Evolutionary conservation across 2,888 invertebrate species (phyloP), one percentile per base, ranked within the genome.

Genomic region (Coleophora flavipennella): DNA sequence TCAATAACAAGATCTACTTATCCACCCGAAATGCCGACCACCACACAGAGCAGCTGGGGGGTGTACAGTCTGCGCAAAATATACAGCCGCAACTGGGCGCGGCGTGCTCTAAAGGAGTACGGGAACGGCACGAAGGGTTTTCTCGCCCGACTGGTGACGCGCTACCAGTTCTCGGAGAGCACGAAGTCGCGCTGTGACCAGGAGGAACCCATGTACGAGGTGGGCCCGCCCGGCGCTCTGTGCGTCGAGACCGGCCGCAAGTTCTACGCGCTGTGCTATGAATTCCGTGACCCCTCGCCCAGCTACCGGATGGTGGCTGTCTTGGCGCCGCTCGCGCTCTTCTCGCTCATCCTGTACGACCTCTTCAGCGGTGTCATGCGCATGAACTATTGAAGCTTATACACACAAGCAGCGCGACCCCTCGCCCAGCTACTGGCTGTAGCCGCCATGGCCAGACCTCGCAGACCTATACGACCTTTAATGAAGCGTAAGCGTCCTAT

Each of bases 281-380:
- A 72, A 41, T 81, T 58, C 43, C 58, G 67, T 33, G 80, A 81
- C 44, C 72, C 74, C 9, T 66, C 69, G 1, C 67, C 75, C n/a
- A 76, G 69, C 0, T 81, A 80, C 40, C 62, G 83, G 45, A 41
- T 75, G 11, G 65, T 74, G 31, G 78, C 81, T 8, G 68, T 83
- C n/a, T 13, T 77, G 26, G 79, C 78, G 1, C 75, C 81, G 0
- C 59, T 77, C 10, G 70, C 68, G 10, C 55, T 84, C 13, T 83
- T 83, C 46, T 65, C 73, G 1, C 61, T 84, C 3, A 78, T 81
- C 45, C 61, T 84, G 13, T 81, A 76, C 39, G 80, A 81, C 55
- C 62, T 80, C 38, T 80, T 83, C 45, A 80, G 74, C 46, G 70
- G 79, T 39, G 77, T 79, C n/a, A 65, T 83, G 29, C 65, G 78